These are phyloP conservation scores for Trichogramma dendrolimi DNA, from an alignment of 2,888 invertebrate genomes.

Conservation along the genomic window DNA sequence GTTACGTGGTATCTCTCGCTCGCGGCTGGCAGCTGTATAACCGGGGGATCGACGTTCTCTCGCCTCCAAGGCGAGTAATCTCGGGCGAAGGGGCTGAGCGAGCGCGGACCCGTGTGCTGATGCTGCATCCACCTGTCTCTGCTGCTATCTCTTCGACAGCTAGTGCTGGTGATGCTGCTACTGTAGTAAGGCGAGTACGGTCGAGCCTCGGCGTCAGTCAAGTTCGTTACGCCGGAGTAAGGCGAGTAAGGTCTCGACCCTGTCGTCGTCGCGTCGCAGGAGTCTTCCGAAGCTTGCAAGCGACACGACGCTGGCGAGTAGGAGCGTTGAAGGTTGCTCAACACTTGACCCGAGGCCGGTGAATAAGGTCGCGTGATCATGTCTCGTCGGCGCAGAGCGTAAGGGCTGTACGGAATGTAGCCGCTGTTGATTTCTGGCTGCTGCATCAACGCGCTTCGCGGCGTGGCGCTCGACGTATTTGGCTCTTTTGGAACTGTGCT, in stretches of 20 bases:
- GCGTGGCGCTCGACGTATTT: too few species aligned
- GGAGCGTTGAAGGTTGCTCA: slow-evolving; percentile 37
- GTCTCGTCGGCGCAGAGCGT: slow-evolving; percentile 45
- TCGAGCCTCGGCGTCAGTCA: slow-evolving; percentile 34
- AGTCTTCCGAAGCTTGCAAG: slow-evolving; percentile 31
- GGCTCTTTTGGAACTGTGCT: slow-evolving; percentile 1
- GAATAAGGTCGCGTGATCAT: slow-evolving; percentile 42
- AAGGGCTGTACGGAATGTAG: slow-evolving; percentile 48
- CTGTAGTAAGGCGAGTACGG: slow-evolving; percentile 43
- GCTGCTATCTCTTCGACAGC: slow-evolving; percentile 33
- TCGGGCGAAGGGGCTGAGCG: slow-evolving; percentile 47
- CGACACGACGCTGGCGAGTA: slow-evolving; percentile 44
- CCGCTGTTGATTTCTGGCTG: slow-evolving; percentile 41
- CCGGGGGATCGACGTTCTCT: slow-evolving; percentile 50
- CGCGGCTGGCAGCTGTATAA: slow-evolving; percentile 38
- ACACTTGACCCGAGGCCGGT: slow-evolving; percentile 33
- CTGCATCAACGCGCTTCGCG: neutral
- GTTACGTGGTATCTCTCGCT: neutral
- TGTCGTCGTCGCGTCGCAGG: slow-evolving; percentile 33
- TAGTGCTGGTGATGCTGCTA: slow-evolving; percentile 35
- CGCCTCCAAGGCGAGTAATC: slow-evolving; percentile 51
- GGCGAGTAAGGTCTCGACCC: slow-evolving; percentile 29
- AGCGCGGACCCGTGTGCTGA: slow-evolving; percentile 38
- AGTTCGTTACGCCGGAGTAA: slow-evolving; percentile 25
- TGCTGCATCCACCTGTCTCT: slow-evolving; percentile 42